Base-by-base conservation (phyloP, 2,797 vertebrate genomes). In the Ctenopoma kingsleyae region DNA sequence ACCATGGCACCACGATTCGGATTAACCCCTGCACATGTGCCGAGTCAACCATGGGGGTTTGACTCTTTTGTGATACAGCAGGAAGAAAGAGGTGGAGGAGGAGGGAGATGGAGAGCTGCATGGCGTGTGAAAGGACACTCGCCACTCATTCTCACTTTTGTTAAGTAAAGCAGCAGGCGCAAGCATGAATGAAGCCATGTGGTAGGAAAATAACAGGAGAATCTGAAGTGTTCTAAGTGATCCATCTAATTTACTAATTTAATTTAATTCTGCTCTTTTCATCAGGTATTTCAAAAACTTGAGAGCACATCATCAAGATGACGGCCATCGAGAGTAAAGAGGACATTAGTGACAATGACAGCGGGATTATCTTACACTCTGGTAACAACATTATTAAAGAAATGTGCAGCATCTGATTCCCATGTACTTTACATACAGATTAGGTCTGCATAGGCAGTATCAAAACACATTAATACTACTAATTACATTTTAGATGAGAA, bases 331-430 rank as follows among this genome's bases (percentile, higher is more conserved):
- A 96, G 82, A 92, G 87, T 66, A 97, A 96, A 90, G 96, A 96
- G 84, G 96, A 97, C 87, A 94, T 94, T 91, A 97, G 96, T 55
- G 96, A 97, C 89, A 95, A 94, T 0, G 96, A 97, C 91, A 97
- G 96, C 1, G 96, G 96, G 74, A 95, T 97, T 78, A 96, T 97
- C 73, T 76, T 97, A 61, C 95, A 97, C 86, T 97, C 95, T 47
- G 96, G 96, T 97, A 87, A 90, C 91, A 61, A 74, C 17, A 44
- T 41, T 12, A 8, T 12, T 13, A 20, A 59, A 23, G 13, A 60
- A 36, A 51, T n/a, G 13, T 48, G 17, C 3, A 25, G 8, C 22
- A 49, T 52, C 35, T 23, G 15, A 64, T 10, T 55, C 20, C 7
- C 2, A 32, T 5, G 44, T 15, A 23, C 30, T 55, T 53, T 7